Evolutionary conservation across 2,888 invertebrate species (phyloP).

Genomic region (Clitarchus hookeri): DNA sequence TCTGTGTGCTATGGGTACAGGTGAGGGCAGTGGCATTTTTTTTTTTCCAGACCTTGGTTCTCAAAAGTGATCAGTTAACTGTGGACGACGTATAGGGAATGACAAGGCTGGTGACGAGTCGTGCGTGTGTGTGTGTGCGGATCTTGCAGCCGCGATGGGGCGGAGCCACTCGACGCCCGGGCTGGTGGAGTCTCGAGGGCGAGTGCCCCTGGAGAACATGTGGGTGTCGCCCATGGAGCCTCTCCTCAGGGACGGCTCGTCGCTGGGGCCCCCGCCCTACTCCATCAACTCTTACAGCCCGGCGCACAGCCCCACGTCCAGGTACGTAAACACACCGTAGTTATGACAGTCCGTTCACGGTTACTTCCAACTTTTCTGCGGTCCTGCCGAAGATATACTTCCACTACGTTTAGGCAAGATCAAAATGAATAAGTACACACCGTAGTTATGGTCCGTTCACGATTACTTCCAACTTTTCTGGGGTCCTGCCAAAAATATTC

Average conservation of each 20-base stretch:
- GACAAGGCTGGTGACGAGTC: neutral
- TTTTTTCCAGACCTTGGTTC: too few species aligned
- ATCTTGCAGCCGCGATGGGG: conserved; percentile 85
- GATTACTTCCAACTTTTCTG: too few species aligned
- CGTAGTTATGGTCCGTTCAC: too few species aligned
- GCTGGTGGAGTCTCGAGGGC: conserved; percentile 89
- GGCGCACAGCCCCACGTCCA: conserved; percentile 48
- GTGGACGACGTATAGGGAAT: neutral
- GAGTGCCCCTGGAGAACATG: conserved; percentile 86
- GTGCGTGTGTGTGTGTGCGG: neutral
- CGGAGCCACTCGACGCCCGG: conserved; percentile 96
- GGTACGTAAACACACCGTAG: conserved; percentile 33
- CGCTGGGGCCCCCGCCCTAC: conserved; percentile 49
- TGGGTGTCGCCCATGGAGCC: conserved; percentile 66
- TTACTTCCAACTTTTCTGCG: too few species aligned
- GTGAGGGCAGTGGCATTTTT: too few species aligned
- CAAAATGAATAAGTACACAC: too few species aligned
- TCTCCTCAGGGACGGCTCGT: conserved; percentile 39
- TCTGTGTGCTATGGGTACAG: too few species aligned
- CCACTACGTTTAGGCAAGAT: too few species aligned
- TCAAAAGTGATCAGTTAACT: too few species aligned
- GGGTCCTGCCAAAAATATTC: too few species aligned
- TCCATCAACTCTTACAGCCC: conserved; percentile 54
- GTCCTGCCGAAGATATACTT: too few species aligned
- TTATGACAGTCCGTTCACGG: too few species aligned